These are phyloP conservation scores for Rhizomys pruinosus DNA, from an alignment of 2,113 vertebrate species.

Conservation along the genomic window DNA sequence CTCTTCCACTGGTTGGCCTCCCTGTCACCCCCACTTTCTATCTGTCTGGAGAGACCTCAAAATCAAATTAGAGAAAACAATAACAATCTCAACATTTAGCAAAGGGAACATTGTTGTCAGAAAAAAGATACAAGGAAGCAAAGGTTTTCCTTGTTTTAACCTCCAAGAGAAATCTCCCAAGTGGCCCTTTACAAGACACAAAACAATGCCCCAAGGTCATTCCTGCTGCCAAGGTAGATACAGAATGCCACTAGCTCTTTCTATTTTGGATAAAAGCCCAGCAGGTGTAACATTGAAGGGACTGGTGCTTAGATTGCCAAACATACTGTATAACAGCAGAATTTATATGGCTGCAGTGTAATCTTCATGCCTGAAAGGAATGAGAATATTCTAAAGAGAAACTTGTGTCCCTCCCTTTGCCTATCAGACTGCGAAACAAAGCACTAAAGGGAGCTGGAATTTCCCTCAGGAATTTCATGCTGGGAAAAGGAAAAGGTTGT, in stretches of 20 bases:
- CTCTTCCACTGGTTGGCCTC: not conserved
- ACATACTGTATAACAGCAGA: not conserved
- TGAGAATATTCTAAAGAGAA: not conserved
- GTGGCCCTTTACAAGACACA: not conserved
- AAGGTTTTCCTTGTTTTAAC: not conserved
- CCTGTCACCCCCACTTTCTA: not conserved
- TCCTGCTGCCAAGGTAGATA: not conserved
- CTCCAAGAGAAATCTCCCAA: not conserved
- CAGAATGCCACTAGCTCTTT: not conserved
- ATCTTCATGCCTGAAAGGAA: not conserved
- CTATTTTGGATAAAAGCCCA: not conserved
- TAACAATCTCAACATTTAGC: not conserved
- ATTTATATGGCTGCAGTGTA: not conserved
- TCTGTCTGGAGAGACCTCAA: not conserved
- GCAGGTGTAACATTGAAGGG: not conserved
- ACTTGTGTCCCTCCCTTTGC: not conserved
- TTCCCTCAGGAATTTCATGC: not conserved
- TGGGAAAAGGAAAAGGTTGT: not conserved
- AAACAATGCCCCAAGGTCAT: not conserved
- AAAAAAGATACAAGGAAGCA: not conserved
- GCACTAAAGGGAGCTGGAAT: not conserved
- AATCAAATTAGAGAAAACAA: not conserved
- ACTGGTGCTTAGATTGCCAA: not conserved
- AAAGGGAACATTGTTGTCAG: conserved; percentile 1
- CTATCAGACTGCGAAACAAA: not conserved